Evolutionary conservation across 2,888 invertebrate genomes (phyloP), one percentile per base, ranked within the genome.

Genomic region (Drepanosiphum platanoidis): DNA sequence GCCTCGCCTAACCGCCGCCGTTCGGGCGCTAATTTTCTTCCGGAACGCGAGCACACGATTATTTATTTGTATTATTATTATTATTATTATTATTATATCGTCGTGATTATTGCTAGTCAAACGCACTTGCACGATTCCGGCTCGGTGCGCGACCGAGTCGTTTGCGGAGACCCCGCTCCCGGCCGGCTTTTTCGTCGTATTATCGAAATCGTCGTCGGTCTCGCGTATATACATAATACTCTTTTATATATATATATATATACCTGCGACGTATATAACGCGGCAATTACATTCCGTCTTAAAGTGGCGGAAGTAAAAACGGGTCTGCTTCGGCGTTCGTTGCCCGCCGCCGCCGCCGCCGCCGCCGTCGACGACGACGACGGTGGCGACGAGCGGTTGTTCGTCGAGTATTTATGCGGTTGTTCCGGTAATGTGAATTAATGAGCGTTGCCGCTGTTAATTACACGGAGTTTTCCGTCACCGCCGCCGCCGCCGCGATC

Each of bases 361-460:
- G n/a, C n/a, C n/a, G n/a, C n/a, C n/a, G n/a, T n/a, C n/a, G n/a
- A n/a, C n/a, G n/a, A n/a, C n/a, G n/a, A n/a, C n/a, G n/a, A n/a
- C n/a, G n/a, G n/a, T n/a, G n/a, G n/a, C n/a, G n/a, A n/a, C n/a
- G n/a, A n/a, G n/a, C n/a, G n/a, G n/a, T 58, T 30, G 70, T 52
- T 71, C 82, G 61, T 72, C 18, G 30, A 9, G 82, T 71, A 82
- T 82, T 42, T 74, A 82, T 42, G 66, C 42, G 72, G 61, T 74
- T 32, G 72, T 82, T 72, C 82, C 82, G 82, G 82, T 74, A 82
- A 82, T 74, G 71, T 42, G 72, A 82, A 82, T 82, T 74, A 82
- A 82, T 42, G 61, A 82, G n/a, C 72, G 42, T 42, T 30, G 58
- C 64, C 34, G 30, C 18, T 70, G 80, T 82, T 82, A 74, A 82